These are phyloP conservation scores for Epinotia brunnichana DNA, from an alignment of 2,888 invertebrate genomes.

Conservation along the genomic window DNA sequence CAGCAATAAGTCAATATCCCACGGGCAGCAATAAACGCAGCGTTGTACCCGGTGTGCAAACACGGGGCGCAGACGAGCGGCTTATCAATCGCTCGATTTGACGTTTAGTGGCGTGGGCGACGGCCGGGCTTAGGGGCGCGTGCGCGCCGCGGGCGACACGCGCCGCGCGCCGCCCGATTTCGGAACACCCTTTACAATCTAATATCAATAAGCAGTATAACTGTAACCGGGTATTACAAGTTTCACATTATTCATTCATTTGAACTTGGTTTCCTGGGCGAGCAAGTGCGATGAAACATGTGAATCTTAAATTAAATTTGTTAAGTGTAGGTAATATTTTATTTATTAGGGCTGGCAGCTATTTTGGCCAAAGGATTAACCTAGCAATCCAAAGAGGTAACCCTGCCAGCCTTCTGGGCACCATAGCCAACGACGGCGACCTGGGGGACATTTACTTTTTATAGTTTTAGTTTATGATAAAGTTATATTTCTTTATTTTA, in stretches of 20 bases:
- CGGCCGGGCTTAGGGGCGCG: constrained; percentile 68
- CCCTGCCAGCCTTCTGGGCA: too few relatives aligned
- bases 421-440: too few relatives aligned
- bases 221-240: constrained; percentile 28
- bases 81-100: constrained; percentile 74
- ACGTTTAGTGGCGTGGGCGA: constrained; percentile 71
- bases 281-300: neutral
- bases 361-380: too few relatives aligned
- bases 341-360: too few relatives aligned
- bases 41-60: constrained; percentile 60
- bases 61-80: constrained; percentile 59
- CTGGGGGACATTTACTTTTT: too few relatives aligned
- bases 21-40: constrained; percentile 57
- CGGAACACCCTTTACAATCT: constrained; percentile 32
- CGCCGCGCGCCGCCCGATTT: constrained; percentile 45
- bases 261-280: neutral
- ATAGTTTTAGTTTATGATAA: too few relatives aligned
- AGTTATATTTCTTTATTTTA: too few relatives aligned
- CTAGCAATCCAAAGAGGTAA: too few relatives aligned
- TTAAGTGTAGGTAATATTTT: neutral
- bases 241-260: constrained; percentile 27
- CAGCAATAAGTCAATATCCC: constrained; percentile 67
- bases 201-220: constrained; percentile 32
- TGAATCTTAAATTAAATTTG: too few relatives aligned
- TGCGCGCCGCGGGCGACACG: constrained; percentile 57